Conservation (phyloP, 2,113 vertebrate genomes). For the Spea multiplicata region DNA sequence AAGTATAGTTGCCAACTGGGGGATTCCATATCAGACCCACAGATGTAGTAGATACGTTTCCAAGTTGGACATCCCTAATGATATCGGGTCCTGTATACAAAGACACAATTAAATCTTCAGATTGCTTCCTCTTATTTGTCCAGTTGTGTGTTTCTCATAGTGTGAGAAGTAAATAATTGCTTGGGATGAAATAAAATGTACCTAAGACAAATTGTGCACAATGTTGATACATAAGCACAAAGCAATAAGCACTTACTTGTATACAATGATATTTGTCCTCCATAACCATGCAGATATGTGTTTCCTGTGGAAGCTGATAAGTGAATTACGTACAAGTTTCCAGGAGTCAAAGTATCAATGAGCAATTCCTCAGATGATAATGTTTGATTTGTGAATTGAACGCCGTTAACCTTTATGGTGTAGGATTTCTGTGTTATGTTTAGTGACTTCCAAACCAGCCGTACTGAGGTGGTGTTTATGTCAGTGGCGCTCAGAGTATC, state of each 20-base stretch:
- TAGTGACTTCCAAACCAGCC: not conserved
- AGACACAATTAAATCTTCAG: too few species aligned
- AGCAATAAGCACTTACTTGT: conserved; percentile 11
- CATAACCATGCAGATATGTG: conserved; percentile 1
- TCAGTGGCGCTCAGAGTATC: not conserved
- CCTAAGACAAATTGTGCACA: too few species aligned
- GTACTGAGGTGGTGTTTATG: conserved; percentile 1
- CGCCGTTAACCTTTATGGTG: conserved; percentile 12
- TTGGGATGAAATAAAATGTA: too few species aligned
- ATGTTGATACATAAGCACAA: not conserved
- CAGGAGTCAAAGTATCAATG: conserved; percentile 10
- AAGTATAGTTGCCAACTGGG: conserved; percentile 13
- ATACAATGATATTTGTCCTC: not conserved
- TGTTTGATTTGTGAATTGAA: not conserved
- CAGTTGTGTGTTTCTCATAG: too few species aligned
- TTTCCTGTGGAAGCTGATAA: conserved; percentile 10
- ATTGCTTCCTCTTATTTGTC: too few species aligned
- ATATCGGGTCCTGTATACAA: too few species aligned
- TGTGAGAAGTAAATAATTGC: too few species aligned
- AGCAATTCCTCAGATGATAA: not conserved
- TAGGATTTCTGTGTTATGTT: not conserved
- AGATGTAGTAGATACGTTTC: too few species aligned
- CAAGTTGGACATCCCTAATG: too few species aligned
- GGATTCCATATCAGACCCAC: not conserved
- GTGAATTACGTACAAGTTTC: conserved; percentile 14